A percentile compares a stretch with the other conserved stretches of the same genome.
These are phyloP conservation scores for Ormyrus pomaceus DNA, from an alignment of 2,888 invertebrate species.

Conservation along the genomic window DNA sequence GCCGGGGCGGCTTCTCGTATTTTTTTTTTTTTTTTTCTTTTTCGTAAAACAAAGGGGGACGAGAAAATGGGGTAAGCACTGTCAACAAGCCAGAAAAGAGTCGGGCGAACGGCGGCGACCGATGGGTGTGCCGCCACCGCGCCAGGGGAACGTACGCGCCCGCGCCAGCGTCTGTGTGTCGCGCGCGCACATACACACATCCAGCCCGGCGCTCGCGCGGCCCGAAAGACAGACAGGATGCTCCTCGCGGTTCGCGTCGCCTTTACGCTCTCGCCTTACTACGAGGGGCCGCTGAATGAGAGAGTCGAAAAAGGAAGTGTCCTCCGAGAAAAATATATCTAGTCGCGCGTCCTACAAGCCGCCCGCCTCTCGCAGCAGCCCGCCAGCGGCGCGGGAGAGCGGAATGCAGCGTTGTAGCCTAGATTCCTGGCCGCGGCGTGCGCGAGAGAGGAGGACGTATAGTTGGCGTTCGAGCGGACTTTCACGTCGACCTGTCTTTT, in stretches of 20 bases:
- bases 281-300: too few species aligned
- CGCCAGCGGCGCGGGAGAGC: conserved; percentile 51
- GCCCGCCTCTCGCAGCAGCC: conserved; percentile 7
- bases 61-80: conserved; percentile 11
- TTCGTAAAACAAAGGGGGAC: neutral
- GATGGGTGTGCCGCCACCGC: conserved; percentile 39
- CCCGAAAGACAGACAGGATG: too few species aligned
- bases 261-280: too few species aligned
- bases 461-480: conserved; percentile 42
- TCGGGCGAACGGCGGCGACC: neutral
- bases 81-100: conserved; percentile 8
- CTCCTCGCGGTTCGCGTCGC: too few species aligned
- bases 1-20: too few species aligned
- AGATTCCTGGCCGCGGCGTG: conserved; percentile 55
- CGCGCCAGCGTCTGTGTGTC: too few species aligned
- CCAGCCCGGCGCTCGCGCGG: too few species aligned
- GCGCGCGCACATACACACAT: too few species aligned
- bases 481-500: conserved; percentile 51
- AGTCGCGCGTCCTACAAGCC: too few species aligned
- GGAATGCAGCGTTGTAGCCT: conserved; percentile 61
- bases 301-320: neutral
- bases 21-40: neutral
- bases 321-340: conserved; percentile 41
- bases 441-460: conserved; percentile 11
- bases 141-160: neutral